These are phyloP conservation scores for Ichneumoninae sp. DNA, from an alignment of 2,888 invertebrate species.

Conservation along the genomic window DNA sequence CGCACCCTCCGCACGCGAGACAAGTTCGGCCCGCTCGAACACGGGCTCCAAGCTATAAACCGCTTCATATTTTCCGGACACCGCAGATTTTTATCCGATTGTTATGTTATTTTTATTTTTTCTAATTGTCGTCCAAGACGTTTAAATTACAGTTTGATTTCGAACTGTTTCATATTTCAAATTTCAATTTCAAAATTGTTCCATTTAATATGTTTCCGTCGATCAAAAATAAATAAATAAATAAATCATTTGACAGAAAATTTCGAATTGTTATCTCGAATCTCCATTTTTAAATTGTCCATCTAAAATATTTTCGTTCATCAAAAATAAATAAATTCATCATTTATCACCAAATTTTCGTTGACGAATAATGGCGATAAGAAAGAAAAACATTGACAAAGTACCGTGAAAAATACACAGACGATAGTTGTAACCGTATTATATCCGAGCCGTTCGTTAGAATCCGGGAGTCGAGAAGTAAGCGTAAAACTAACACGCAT, in stretches of 20 bases:
- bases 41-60: background rate
- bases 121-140: background rate
- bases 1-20: slow-evolving; percentile 12
- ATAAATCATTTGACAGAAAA: no score
- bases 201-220: no score
- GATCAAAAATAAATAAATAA: no score
- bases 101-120: background rate
- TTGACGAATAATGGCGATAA: background rate
- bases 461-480: slow-evolving; percentile 64
- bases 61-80: background rate
- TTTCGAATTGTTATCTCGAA: no score
- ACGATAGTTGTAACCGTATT: background rate
- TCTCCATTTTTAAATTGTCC: no score
- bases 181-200: no score
- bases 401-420: background rate
- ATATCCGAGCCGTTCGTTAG: slow-evolving; percentile 46
- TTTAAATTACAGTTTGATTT: no score
- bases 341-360: background rate
- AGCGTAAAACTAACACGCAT: slow-evolving; percentile 58
- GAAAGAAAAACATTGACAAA: background rate
- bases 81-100: background rate
- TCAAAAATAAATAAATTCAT: background rate
- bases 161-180: no score
- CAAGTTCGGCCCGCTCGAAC: background rate
- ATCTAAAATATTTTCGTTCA: background rate